Base-by-base conservation (phyloP, 2,888 invertebrate species). In the Prosopocoilus inquinatus region DNA sequence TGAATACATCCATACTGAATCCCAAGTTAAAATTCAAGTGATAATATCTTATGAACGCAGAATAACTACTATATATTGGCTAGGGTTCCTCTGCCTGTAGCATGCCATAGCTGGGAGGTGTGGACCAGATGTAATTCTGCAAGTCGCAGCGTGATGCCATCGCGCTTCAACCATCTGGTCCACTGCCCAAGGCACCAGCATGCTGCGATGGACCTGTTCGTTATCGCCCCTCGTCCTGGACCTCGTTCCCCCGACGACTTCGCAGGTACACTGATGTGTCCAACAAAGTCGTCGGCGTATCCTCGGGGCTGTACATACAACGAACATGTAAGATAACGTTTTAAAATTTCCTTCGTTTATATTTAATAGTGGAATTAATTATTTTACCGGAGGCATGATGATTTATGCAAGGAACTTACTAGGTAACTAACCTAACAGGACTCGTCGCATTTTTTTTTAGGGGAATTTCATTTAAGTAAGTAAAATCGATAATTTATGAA, bases 81-180 rank as follows among this genome's bases (percentile, higher is more conserved):
- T 58, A 60, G 60, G 63, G 63, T 60, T 60, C 63, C 59, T 62
- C 60, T 58, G 57, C 57, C 60, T 57, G 53, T 50, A 58, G 57
- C 59, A 59, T 59, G 59, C 54, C 59, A 59, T 59, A 59, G 59
- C 54, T 57, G 51, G 48, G 44, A 45, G 50, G 13, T 58, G 55
- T 44, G 41, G 57, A 38, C 60, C 57, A 58, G 32, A 9, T 15
- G 11, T 38, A 53, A n/a, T 43, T 33, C 5, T 55, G 44, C 20
- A 47, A 39, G 15, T 45, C 16, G 33, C 34, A 34, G 20, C 9
- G 5, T 39, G n/a, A 20, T 9, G 9, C 16, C 12, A 3, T 34
- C 33, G 15, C 33, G 34, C 38, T 16, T 46, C 8, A 50, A 12
- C 20, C 33, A 47, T 13, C 49, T 60, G 60, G 52, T 16, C 55